These are phyloP conservation scores for Amphimallon solstitiale DNA, from an alignment of 2,888 invertebrate genomes.

Conservation along the genomic window DNA sequence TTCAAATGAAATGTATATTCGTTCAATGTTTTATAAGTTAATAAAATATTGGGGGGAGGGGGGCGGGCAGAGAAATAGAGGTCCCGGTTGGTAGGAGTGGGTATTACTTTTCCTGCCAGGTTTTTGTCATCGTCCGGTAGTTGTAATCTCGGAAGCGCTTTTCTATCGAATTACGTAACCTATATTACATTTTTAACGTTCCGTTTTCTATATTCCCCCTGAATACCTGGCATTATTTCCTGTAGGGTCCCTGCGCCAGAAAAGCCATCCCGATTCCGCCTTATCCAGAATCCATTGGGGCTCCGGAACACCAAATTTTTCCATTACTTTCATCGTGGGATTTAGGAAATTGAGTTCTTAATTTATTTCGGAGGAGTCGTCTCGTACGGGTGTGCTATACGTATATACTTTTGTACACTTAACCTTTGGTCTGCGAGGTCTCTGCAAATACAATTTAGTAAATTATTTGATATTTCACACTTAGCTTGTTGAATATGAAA, in stretches of 20 bases:
- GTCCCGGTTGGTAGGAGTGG: not conserved
- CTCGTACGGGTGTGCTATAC: not conserved
- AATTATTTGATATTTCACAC: not conserved
- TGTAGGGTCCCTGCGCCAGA: slow-evolving; percentile 59
- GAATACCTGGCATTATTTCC: slow-evolving; percentile 57
- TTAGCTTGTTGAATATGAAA: too few species aligned
- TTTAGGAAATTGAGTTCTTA: slow-evolving; percentile 35
- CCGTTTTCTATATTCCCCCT: slow-evolving; percentile 35
- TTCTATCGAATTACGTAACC: slow-evolving; percentile 44
- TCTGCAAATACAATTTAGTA: slow-evolving; percentile 12
- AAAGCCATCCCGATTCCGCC: slow-evolving; percentile 57
- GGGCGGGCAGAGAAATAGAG: too few species aligned
- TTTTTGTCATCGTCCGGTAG: slow-evolving; percentile 21
- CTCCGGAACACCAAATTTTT: slow-evolving; percentile 55
- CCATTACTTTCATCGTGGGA: slow-evolving; percentile 51
- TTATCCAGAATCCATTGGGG: slow-evolving; percentile 63
- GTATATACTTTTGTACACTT: not conserved
- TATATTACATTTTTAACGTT: slow-evolving; percentile 42
- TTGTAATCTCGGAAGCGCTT: slow-evolving; percentile 40
- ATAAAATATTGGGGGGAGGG: slow-evolving; percentile 30
- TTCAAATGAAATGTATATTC: not conserved
- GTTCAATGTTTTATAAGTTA: slow-evolving; percentile 19
- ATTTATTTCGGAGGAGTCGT: slow-evolving; percentile 19
- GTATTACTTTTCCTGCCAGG: slow-evolving; percentile 4
- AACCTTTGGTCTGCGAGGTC: not conserved